Conservation (phyloP, 2,113 vertebrate species). For the Myodes glareolus region DNA sequence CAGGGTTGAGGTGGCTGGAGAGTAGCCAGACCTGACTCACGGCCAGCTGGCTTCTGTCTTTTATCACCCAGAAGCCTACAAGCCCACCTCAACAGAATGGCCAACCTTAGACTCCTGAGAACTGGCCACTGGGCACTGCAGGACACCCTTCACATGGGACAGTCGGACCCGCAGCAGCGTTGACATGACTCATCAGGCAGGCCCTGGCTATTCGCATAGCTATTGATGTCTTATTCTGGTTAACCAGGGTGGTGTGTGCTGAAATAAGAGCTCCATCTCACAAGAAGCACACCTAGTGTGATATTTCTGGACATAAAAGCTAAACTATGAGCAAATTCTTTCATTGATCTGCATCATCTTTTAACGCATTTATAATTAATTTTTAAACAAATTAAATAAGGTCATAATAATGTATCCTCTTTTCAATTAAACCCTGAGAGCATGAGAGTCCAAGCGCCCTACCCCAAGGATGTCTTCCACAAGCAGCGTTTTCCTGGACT, state of each 20-base stretch:
- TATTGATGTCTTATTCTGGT: background rate
- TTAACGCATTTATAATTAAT: background rate
- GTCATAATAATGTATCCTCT: background rate
- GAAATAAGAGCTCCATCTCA: background rate
- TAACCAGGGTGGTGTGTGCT: background rate
- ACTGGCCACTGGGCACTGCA: rapidly evolving
- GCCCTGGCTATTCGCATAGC: background rate
- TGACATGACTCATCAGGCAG: background rate
- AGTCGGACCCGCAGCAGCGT: rapidly evolving
- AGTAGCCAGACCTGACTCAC: background rate
- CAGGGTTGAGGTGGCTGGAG: background rate
- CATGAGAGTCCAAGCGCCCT: constrained; percentile 67
- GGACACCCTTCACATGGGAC: rapidly evolving
- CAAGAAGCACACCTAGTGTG: rapidly evolving
- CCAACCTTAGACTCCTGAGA: background rate
- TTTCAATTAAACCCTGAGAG: background rate
- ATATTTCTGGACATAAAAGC: background rate
- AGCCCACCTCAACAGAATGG: too few relatives aligned
- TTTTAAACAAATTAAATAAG: background rate
- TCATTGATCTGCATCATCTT: background rate
- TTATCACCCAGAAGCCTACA: too few relatives aligned
- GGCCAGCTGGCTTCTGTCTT: rapidly evolving
- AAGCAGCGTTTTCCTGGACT: constrained; percentile 94
- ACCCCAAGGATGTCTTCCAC: constrained; percentile 97
- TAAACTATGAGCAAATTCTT: background rate